Base-by-base conservation (phyloP, 1,140 invertebrate species). In the Anastatus disparis region DNA sequence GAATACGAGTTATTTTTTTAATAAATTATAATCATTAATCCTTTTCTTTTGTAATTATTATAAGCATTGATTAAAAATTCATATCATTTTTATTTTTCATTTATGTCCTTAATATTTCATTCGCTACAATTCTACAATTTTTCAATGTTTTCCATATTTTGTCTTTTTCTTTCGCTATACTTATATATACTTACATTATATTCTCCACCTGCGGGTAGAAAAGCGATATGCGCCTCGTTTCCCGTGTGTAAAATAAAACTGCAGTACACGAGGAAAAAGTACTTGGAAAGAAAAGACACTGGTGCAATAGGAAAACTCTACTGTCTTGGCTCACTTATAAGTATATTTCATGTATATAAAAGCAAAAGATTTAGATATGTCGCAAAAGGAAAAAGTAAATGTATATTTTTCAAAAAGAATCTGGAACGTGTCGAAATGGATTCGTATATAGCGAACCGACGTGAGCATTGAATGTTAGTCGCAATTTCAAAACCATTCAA, bases 351-450 rank as follows among this genome's bases (percentile, higher is more conserved):
- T 12, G 15, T 2, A 0, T n/a, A n/a, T n/a, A n/a, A n/a, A n/a
- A n/a, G n/a, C 13, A 6, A 9, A 15, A 27, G 29, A 59, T 68
- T 59, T 38, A 59, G 13, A 68, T 29, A 15, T 38, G 35, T 10
- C n/a, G 17, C 44, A 31, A 46, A 20, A 17, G 8, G 8, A 1
- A 27, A 42, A 9, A 61, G 12, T 61, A 27, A 3, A 10, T 40
- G 31, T 22, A 17, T 24, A 38, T 38, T 48, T 68, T 48, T 53
- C 27, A 31, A 53, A 62, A 53, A 62, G 46, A 53, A 68, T 48
- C 22, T 22, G 15, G 42, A 42, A 59, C 15, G 22, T 38, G 29
- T 20, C 42, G 44, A 50, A 59, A 38, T 48, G 15, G 42, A 3
- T 29, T 35, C 24, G n/a, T n/a, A n/a, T n/a, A n/a, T n/a, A n/a